Percentiles rank a stretch among this genome's conserved stretches.
phyloP scores from a whole-genome alignment of 2,797 vertebrate species.

The Rhinella marina region DNA sequence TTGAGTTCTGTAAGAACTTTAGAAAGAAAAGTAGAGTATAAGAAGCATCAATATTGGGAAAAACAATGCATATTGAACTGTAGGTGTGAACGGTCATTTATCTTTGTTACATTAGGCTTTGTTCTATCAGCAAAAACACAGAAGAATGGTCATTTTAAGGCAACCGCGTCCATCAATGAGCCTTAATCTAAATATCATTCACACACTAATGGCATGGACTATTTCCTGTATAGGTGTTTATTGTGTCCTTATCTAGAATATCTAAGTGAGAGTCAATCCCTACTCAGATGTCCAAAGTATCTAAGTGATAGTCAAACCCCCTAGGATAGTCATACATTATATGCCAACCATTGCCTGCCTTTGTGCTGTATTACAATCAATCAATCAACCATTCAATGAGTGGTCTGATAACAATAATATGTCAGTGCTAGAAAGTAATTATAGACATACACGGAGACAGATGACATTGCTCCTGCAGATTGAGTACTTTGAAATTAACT shows the following conservation, averaged over 20 bases:
- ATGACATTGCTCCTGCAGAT: slow-evolving; percentile 23
- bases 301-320: neutral
- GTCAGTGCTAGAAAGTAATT: slow-evolving; percentile 16
- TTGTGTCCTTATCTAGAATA: neutral
- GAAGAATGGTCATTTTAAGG: neutral
- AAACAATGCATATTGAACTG: neutral
- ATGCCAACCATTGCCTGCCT: neutral
- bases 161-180: neutral
- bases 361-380: slow-evolving; percentile 8
- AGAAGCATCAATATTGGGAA: neutral
- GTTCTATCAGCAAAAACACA: neutral
- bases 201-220: neutral
- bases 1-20: neutral
- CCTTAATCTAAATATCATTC: neutral
- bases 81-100: neutral
- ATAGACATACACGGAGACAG: neutral
- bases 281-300: neutral
- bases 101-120: neutral
- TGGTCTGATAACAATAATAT: slow-evolving; percentile 20
- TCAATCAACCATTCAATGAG: slow-evolving; percentile 1
- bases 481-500: slow-evolving; percentile 30
- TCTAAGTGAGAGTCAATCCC: neutral
- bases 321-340: neutral
- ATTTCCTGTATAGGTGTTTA: neutral
- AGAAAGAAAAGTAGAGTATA: neutral